Conservation (phyloP, 1,140 invertebrate species). For the Acromyrmex echinatior region DNA sequence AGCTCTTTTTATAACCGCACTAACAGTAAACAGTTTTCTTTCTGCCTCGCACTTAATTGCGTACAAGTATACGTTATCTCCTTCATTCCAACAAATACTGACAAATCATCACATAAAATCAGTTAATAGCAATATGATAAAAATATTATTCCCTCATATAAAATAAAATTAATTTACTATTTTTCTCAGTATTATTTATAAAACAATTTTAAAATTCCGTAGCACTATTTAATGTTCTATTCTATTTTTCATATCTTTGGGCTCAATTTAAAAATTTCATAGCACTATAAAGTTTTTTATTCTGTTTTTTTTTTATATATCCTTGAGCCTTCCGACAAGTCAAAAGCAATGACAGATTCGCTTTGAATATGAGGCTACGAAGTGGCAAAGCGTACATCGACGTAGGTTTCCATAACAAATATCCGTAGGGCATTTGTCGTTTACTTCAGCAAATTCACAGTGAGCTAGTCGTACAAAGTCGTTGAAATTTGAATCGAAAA, state of each 20-base stretch:
- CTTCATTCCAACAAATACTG: background rate
- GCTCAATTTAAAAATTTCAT: background rate
- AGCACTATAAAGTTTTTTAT: background rate
- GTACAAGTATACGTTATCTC: background rate
- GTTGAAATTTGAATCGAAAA: background rate
- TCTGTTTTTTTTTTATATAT: background rate
- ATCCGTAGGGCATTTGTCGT: background rate
- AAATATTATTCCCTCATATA: background rate
- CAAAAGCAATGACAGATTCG: conserved; percentile 17
- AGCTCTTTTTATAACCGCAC: background rate
- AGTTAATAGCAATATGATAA: background rate
- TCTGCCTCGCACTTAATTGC: conserved; percentile 23
- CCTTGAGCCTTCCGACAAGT: background rate
- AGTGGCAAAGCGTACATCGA: conserved; percentile 16
- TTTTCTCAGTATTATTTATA: background rate
- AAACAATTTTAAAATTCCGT: background rate
- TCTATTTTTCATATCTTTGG: background rate
- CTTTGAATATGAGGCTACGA: background rate
- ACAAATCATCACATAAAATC: background rate
- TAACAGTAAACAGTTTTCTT: background rate
- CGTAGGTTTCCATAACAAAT: conserved; percentile 15
- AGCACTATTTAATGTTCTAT: background rate
- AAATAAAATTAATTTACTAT: background rate
- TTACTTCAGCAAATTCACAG: conserved; percentile 3
- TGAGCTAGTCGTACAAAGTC: background rate